Percentiles rank a stretch among this genome's conserved stretches.
Evolutionary conservation across 2,888 invertebrate genomes (phyloP).

Genomic region (Cerceris ruficornis): DNA sequence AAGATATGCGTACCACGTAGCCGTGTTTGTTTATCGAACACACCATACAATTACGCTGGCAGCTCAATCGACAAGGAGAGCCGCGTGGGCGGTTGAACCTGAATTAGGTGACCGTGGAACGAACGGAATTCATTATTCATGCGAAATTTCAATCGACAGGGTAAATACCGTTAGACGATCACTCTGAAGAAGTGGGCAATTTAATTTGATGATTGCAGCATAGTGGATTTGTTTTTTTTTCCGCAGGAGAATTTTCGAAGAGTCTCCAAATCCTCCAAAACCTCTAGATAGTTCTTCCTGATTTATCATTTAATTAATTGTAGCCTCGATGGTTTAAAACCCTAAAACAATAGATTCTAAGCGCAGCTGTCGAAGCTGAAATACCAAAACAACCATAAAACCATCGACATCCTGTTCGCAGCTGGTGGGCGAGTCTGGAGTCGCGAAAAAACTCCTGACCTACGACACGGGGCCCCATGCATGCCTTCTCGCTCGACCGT

Average conservation of each 20-base stretch:
- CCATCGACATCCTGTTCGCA: conserved; percentile 32
- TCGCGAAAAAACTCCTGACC: conserved; percentile 57
- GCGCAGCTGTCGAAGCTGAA: conserved; percentile 16
- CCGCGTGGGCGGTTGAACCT: not conserved
- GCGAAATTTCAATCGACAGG: conserved; percentile 2
- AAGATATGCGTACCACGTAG: no score
- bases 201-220: no score
- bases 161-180: conserved; percentile 2
- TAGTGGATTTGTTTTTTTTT: no score
- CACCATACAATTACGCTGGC: not conserved
- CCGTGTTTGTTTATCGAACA: no score
- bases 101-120: conserved; percentile 35
- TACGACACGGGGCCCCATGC: conserved; percentile 30
- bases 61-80: not conserved
- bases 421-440: conserved; percentile 36
- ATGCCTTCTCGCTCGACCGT: conserved; percentile 13
- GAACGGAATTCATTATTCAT: conserved; percentile 18
- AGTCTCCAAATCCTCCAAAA: no score
- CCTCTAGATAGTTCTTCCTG: no score
- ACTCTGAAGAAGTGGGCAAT: no score
- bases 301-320: no score
- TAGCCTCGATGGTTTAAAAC: no score
- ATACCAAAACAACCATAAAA: conserved; percentile 1
- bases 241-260: no score
- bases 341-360: no score